Base-by-base conservation (phyloP, 2,888 invertebrate genomes). In the Copidosoma aretas region DNA sequence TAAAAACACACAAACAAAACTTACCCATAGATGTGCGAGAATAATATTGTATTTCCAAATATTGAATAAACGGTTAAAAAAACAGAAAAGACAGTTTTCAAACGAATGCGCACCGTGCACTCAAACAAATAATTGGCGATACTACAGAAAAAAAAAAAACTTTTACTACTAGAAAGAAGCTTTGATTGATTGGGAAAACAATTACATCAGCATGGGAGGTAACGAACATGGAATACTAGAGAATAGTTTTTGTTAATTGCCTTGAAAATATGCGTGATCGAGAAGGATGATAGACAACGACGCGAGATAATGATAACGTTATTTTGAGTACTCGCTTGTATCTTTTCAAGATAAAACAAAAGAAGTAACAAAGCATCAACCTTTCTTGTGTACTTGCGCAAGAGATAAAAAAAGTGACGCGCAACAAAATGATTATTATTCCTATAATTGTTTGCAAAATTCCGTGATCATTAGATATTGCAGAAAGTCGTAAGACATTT, bases 201-300 rank as follows among this genome's bases (percentile, higher is more conserved):
- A 53, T 21, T 39, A 62, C 10, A n/a, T n/a, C n/a, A 56, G 59
- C 14, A 15, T 54, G 51, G 22, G 24, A 60, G 8, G 32, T 32
- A 32, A 5, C 32, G 54, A 39, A 57, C 4, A 56, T 57, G 46
- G 56, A 62, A 65, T 68, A 51, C 70, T 68, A 72, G 70, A 68
- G 61, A 73, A 70, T 73, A 68, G 68, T 73, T 71, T 64, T 72
- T 73, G 72, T 64, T 68, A 32, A 71, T 72, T 73, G 73, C 71
- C 72, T 72, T 71, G 70, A 70, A 46, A 70, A 64, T 72, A 32
- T n/a, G 70, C 71, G 72, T 70, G 68, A 69, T 68, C 32, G 62
- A 71, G 70, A 62, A 58, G 63, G 59, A 73, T 51, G 54, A 70
- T 49, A 54, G 56, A 72, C 68, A 69, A 74, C 72, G 70, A 71